Evolutionary conservation across 2,888 invertebrate genomes (phyloP).

Genomic region (Parascotia fuliginaria): DNA sequence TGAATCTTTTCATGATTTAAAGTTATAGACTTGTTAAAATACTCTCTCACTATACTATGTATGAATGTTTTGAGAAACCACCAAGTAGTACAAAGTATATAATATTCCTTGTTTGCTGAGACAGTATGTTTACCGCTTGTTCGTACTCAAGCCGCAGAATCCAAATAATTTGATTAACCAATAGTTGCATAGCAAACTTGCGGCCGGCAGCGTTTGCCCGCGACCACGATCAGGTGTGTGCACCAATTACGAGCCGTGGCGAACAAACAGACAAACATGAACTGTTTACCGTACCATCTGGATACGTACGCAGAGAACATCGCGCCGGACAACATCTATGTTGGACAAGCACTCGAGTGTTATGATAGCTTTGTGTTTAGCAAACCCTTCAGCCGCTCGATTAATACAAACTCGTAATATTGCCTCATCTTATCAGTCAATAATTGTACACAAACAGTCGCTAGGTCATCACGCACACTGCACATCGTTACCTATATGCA

Average conservation of each 20-base stretch:
- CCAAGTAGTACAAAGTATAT: no score
- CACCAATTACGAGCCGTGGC: constrained; percentile 31
- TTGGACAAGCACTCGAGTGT: constrained; percentile 18
- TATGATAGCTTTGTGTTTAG: constrained; percentile 39
- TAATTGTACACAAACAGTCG: constrained; percentile 23
- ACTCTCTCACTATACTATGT: no score
- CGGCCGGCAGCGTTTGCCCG: neutral
- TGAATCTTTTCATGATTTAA: no score
- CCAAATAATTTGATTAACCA: constrained; percentile 8
- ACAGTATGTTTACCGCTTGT: no score
- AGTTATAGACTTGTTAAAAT: no score
- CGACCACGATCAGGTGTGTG: constrained; percentile 31
- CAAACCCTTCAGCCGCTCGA: constrained; percentile 33
- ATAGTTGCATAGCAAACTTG: constrained; percentile 9
- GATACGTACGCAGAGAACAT: neutral
- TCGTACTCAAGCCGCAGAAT: neutral
- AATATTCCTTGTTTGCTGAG: no score
- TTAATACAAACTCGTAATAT: constrained; percentile 19
- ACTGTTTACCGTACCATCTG: constrained; percentile 11
- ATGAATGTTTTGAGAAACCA: no score
- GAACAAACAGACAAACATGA: constrained; percentile 22
- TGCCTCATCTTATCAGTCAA: constrained; percentile 3
- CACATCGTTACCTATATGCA: no score
- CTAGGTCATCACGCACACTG: no score
- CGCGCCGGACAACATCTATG: neutral